Evolutionary conservation across 2,113 vertebrate genomes (phyloP), one percentile per base, ranked within the genome.

Genomic region (Neogobius melanostomus): DNA sequence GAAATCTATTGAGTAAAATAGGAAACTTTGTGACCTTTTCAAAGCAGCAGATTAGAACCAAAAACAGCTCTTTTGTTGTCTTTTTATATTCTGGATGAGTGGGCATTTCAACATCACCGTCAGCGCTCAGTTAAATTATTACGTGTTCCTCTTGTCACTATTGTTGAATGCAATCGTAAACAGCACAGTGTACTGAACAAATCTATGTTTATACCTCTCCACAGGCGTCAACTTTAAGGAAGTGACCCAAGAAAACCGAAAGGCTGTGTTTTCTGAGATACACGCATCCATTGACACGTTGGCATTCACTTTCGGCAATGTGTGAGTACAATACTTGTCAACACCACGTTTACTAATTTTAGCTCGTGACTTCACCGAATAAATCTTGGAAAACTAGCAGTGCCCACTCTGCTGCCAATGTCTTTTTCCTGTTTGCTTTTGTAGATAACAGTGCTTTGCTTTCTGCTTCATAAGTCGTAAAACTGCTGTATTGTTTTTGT

Each of bases 291-390:
- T 98, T 84, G 96, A 99, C 90, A 93, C 93, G 46, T 92, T 99
- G 92, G 98, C 97, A 64, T 96, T 98, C 90, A 98, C 95, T 42
- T 98, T 99, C 88, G 97, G 98, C 83, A 98, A 98, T 95, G 90
- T 97, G 98, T 99, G 92, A 98, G 96, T 96, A 93, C 53, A 57
- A 16, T 10, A 47, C 60, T 71, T 88, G 83, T 87, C 69, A 84
- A 46, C 81, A 64, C 57, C 12, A 2, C 64, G 77, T 72, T 44
- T 73, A n/a, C 68, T 6, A 28, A 8, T 62, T 78, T 72, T 68
- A 66, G 42, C 71, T 64, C 3, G 59, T 44, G 59, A 61, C 7
- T 61, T 42, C 56, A 59, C 14, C 36, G n/a, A 61, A 61, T 67
- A 53, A 42, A 5, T 46, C 53, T 9, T 17, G 44, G 28, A 36